Conservation (phyloP, 2,113 vertebrate genomes). For the Lophochroa leadbeateri region DNA sequence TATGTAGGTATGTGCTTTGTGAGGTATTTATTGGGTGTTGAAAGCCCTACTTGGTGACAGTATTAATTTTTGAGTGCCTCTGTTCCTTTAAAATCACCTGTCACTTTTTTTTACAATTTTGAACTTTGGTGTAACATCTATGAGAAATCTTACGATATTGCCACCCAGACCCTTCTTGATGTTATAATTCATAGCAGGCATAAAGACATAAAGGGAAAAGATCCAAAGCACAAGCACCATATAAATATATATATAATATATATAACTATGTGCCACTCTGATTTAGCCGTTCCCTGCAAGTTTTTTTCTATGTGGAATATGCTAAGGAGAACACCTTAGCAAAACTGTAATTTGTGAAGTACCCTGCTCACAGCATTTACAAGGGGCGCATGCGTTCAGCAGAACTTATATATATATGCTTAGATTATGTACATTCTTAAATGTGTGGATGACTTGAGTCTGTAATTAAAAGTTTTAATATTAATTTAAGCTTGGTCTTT, state of each 20-base stretch:
- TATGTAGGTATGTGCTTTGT: background rate
- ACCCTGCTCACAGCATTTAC: background rate
- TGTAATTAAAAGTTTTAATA: conserved; percentile 17
- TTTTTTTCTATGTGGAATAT: background rate
- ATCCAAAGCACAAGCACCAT: background rate
- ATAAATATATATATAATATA: background rate
- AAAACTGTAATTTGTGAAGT: background rate
- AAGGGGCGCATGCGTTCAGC: background rate
- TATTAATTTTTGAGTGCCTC: background rate
- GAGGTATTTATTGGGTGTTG: background rate
- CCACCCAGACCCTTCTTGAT: background rate
- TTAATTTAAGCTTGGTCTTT: background rate
- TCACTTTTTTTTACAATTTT: background rate
- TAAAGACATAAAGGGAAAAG: background rate
- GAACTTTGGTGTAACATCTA: background rate
- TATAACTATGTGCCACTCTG: background rate
- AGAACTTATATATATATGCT: background rate
- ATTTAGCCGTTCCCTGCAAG: background rate
- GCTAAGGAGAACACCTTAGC: background rate
- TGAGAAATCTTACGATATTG: background rate
- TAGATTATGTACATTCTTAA: background rate
- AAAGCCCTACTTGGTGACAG: background rate
- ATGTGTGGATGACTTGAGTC: background rate
- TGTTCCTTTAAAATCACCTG: background rate
- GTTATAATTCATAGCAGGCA: background rate